phyloP scores from a whole-genome alignment of 1,140 invertebrate species.

The Heterodera carotae region DNA sequence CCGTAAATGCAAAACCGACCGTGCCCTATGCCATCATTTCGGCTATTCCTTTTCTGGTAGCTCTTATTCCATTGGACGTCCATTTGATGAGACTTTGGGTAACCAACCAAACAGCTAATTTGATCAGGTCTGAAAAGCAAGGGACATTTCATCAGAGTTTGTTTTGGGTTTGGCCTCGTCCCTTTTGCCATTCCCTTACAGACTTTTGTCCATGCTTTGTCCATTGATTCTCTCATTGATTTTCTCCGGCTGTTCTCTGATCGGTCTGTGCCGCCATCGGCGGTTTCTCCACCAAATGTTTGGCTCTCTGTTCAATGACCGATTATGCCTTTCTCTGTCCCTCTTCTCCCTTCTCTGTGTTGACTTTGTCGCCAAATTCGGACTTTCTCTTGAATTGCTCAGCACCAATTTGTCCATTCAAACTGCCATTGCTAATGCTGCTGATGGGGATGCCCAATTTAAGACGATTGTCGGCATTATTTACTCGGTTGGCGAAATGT shows the following conservation, averaged over 20 bases:
- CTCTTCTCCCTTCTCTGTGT: conserved; percentile 39
- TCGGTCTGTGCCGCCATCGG: conserved; percentile 28
- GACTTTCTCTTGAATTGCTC: conserved; percentile 47
- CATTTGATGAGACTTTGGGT: conserved; percentile 23
- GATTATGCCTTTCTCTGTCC: conserved; percentile 26
- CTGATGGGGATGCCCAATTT: conserved; percentile 22
- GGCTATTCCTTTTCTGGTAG: conserved; percentile 42
- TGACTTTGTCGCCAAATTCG: conserved; percentile 41
- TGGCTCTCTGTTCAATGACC: conserved; percentile 19
- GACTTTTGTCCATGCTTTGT: conserved; percentile 34
- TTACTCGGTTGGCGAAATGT: conserved; percentile 37
- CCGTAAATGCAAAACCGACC: conserved; percentile 28
- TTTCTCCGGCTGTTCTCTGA: conserved; percentile 36
- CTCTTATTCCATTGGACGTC: conserved; percentile 43
- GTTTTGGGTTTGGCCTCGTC: neutral
- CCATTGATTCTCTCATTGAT: conserved; percentile 34
- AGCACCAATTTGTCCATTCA: conserved; percentile 40
- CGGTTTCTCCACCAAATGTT: neutral
- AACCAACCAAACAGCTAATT: neutral
- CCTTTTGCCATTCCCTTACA: conserved; percentile 17
- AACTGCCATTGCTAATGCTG: conserved; percentile 30
- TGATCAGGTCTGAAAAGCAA: conserved; percentile 24
- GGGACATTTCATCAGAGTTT: no score
- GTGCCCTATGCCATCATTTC: conserved; percentile 5
- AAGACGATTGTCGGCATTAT: conserved; percentile 8